phyloP scores from a whole-genome alignment of 2,113 vertebrate genomes.

The Grammomys surdaster region DNA sequence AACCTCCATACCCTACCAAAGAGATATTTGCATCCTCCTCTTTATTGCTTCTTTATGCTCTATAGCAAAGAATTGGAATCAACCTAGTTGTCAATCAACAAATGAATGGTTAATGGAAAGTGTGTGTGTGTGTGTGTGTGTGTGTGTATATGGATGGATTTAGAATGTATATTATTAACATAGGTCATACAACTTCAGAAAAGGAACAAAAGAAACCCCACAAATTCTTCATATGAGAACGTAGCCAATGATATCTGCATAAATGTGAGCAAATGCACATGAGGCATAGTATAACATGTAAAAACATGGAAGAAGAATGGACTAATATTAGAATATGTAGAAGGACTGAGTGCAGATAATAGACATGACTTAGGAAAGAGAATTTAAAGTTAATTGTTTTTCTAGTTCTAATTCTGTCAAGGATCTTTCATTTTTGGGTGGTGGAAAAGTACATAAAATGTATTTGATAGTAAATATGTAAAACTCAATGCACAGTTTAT shows the following conservation, averaged over 20 bases:
- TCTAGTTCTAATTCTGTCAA: not conserved
- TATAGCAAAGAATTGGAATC: not conserved
- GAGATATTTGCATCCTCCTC: not conserved
- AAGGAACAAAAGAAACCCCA: not conserved
- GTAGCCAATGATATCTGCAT: not conserved
- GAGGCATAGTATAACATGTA: not conserved
- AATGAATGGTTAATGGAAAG: not conserved
- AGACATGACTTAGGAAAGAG: not conserved
- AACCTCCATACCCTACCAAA: not conserved
- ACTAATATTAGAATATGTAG: not conserved
- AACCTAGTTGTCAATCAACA: not conserved
- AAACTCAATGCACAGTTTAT: not conserved
- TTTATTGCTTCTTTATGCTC: not conserved
- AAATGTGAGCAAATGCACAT: not conserved
- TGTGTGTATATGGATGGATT: not conserved
- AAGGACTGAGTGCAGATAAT: not conserved
- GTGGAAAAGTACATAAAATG: not conserved
- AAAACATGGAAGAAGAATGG: not conserved
- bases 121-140: no score
- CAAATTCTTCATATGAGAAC: not conserved
- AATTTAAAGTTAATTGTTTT: not conserved
- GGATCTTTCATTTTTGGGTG: not conserved
- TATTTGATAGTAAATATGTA: not conserved
- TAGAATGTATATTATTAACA: not conserved
- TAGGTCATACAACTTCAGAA: not conserved